Evolutionary conservation across 1,140 invertebrate genomes (phyloP).

Genomic region (Drosophila lacteicornis): DNA sequence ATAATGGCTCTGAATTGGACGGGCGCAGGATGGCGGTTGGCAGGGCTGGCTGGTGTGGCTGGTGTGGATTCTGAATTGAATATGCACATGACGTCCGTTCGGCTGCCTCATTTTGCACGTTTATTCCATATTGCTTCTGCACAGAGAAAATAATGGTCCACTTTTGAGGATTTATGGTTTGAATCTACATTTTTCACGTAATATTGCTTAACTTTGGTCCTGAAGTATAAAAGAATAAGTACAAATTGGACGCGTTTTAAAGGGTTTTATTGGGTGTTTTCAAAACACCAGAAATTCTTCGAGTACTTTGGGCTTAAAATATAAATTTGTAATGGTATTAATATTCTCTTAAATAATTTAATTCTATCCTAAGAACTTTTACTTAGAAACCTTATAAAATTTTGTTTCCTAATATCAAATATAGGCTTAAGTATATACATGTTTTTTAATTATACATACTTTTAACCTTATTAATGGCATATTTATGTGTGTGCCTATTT

Average conservation of each 20-base stretch:
- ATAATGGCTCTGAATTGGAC: constrained; percentile 3
- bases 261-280: no score
- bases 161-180: not conserved
- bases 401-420: not conserved
- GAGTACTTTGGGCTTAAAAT: no score
- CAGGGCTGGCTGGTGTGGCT: constrained; percentile 6
- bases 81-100: constrained; percentile 66
- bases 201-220: not conserved
- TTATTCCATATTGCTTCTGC: constrained; percentile 36
- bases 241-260: no score
- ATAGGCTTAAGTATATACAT: no score
- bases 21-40: constrained; percentile 1
- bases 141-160: not conserved
- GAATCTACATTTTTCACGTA: no score
- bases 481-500: not conserved
- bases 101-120: constrained; percentile 54
- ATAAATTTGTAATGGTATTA: no score
- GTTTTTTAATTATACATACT: no score
- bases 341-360: no score
- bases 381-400: not conserved
- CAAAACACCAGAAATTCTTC: no score
- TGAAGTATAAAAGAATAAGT: no score
- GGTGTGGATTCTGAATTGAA: constrained; percentile 39
- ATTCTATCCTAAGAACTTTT: no score
- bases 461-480: no score